These are phyloP conservation scores for Dione juno DNA, from an alignment of 2,888 invertebrate species.

Conservation along the genomic window DNA sequence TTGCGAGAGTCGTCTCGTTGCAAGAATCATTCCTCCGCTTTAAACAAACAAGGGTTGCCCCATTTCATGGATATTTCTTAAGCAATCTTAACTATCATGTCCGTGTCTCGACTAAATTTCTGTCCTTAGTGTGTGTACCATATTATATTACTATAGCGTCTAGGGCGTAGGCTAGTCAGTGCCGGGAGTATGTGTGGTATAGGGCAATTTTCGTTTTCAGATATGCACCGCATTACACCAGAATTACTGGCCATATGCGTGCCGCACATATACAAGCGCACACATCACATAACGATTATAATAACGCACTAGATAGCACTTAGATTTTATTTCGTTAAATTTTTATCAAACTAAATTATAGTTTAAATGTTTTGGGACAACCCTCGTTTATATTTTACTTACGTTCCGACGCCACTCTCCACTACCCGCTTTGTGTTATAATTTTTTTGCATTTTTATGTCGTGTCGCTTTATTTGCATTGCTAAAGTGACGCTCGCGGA, in stretches of 20 bases:
- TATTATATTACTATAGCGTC: conserved; percentile 55
- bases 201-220: conserved; percentile 84
- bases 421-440: conserved; percentile 71
- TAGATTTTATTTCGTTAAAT: conserved; percentile 74
- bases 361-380: conserved; percentile 83
- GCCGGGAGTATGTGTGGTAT: conserved; percentile 83
- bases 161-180: conserved; percentile 69
- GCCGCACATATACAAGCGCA: conserved; percentile 84
- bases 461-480: conserved; percentile 31
- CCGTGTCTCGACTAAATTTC: conserved; percentile 80
- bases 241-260: conserved; percentile 84
- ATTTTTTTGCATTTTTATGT: conserved; percentile 28
- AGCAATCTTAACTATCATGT: conserved; percentile 80
- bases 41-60: conserved; percentile 82
- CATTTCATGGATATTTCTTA: conserved; percentile 82
- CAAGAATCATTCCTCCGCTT: conserved; percentile 64
- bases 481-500: conserved; percentile 17
- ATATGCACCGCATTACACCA: conserved; percentile 84
- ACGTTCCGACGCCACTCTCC: conserved; percentile 79
- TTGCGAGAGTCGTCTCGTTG: conserved; percentile 51
- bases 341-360: conserved; percentile 71
- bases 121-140: conserved; percentile 77
- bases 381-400: conserved; percentile 79
- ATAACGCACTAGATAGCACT: conserved; percentile 83
- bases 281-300: conserved; percentile 81